These are phyloP conservation scores for Aspidiotus destructor DNA, from an alignment of 2,888 invertebrate species.

Conservation along the genomic window DNA sequence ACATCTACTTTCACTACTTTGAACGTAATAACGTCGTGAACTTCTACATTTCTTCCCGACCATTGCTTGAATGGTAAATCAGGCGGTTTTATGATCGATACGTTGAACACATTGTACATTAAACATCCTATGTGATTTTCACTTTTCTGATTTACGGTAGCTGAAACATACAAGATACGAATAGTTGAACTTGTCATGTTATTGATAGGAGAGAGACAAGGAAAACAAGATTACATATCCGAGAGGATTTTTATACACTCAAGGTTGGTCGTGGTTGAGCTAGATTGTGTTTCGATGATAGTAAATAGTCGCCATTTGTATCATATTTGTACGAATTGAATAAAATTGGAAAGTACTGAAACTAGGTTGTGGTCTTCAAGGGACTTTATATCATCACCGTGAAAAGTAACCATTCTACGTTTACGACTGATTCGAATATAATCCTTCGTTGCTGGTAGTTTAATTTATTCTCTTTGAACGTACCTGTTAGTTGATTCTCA, in stretches of 20 bases:
- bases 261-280: no score
- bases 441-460: not conserved
- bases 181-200: not conserved
- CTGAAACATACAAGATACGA: constrained; percentile 6
- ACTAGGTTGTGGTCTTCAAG: no score
- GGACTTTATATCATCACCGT: no score
- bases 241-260: no score
- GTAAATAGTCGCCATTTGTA: no score
- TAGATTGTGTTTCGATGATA: no score
- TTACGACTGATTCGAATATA: not conserved
- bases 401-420: no score
- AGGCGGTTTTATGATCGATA: constrained; percentile 15
- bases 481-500: constrained; percentile 16
- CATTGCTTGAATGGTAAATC: constrained; percentile 14
- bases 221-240: no score
- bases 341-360: no score
- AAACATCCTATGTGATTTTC: constrained; percentile 20
- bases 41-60: constrained; percentile 7
- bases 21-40: constrained; percentile 7
- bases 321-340: no score
- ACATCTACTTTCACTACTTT: constrained; percentile 25
- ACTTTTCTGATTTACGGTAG: constrained; percentile 18
- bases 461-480: not conserved
- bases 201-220: not conserved
- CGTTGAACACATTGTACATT: constrained; percentile 24